phyloP scores from a whole-genome alignment of 2,113 vertebrate species.

The Merops nubicus region DNA sequence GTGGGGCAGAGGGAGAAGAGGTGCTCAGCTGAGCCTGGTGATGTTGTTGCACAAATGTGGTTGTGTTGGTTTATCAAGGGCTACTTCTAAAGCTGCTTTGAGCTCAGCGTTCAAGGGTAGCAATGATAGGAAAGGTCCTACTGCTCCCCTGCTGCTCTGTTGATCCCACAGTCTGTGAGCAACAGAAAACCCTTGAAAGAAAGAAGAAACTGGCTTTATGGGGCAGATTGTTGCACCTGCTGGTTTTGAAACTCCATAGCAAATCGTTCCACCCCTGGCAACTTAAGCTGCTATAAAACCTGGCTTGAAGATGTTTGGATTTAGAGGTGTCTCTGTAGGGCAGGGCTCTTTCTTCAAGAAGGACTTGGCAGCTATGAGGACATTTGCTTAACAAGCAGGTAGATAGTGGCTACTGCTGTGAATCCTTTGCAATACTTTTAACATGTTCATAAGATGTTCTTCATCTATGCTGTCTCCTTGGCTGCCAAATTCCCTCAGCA shows the following conservation, averaged over 20 bases:
- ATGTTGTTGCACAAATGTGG: neutral
- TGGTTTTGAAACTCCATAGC: neutral
- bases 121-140: neutral
- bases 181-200: neutral
- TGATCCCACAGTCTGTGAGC: fast-evolving
- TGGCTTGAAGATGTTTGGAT: neutral
- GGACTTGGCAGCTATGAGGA: neutral
- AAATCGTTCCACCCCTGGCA: neutral
- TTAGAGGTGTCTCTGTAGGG: neutral
- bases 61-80: neutral
- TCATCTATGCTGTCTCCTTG: neutral
- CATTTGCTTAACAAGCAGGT: neutral
- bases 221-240: neutral
- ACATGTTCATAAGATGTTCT: neutral
- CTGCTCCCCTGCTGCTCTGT: neutral
- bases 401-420: neutral
- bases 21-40: fast-evolving
- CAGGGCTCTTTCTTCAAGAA: neutral
- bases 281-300: neutral
- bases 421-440: neutral
- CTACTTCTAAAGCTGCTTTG: neutral
- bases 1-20: neutral
- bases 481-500: neutral
- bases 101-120: neutral
- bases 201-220: neutral